These are phyloP conservation scores for Argyra leucocephala DNA, from an alignment of 2,888 invertebrate genomes.

Conservation along the genomic window DNA sequence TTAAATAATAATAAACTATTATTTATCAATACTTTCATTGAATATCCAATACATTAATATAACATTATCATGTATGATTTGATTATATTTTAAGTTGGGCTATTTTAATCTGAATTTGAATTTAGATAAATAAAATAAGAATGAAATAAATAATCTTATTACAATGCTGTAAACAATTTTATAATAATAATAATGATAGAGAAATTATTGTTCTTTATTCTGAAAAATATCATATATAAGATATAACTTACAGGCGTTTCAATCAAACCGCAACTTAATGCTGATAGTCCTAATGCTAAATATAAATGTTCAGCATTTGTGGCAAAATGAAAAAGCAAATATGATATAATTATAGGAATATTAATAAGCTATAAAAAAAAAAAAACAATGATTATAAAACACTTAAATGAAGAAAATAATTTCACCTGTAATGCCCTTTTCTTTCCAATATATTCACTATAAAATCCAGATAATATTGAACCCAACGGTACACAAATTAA, in stretches of 20 bases:
- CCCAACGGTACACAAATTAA: slow-evolving; percentile 71
- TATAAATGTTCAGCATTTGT: slow-evolving; percentile 55
- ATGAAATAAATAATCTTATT: no score
- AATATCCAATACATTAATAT: no score
- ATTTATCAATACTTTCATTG: no score
- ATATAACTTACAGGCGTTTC: slow-evolving; percentile 66
- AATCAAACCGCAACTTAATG: slow-evolving; percentile 65
- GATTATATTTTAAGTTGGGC: no score
- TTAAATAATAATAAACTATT: no score
- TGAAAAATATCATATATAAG: no score
- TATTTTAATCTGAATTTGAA: no score
- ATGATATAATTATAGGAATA: slow-evolving; percentile 63
- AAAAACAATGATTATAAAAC: neutral
- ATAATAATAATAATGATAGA: no score
- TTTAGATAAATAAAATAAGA: no score
- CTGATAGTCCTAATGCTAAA: slow-evolving; percentile 59
- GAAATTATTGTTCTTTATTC: no score
- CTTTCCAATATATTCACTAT: slow-evolving; percentile 63
- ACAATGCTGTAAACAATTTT: no score
- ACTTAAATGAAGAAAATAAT: neutral
- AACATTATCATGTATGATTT: no score
- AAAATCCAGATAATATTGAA: slow-evolving; percentile 61
- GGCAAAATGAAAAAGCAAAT: slow-evolving; percentile 64
- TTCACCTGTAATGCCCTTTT: slow-evolving; percentile 60
- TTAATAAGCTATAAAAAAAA: slow-evolving; percentile 47